Evolutionary conservation across 2,113 vertebrate genomes (phyloP).

Genomic region (Elachura formosa): DNA sequence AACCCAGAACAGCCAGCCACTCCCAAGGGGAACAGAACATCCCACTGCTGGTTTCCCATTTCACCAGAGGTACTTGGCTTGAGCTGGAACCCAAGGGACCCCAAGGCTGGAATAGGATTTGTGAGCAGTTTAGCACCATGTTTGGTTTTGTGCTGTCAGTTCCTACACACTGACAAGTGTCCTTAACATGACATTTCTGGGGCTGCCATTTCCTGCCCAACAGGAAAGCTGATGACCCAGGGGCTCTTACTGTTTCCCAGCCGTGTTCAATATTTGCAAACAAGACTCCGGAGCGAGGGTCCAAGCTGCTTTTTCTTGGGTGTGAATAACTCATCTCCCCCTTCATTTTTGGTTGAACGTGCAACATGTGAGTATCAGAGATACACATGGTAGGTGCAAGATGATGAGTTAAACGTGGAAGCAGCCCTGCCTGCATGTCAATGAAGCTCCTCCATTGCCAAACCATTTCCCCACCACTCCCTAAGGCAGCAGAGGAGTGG

Average conservation of each 20-base stretch:
- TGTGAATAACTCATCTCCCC: background rate
- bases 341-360: background rate
- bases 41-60: background rate
- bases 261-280: background rate
- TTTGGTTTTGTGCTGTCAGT: background rate
- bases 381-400: background rate
- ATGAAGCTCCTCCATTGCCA: background rate
- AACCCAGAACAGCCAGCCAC: background rate
- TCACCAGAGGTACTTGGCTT: rapidly evolving
- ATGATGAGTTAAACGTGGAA: rapidly evolving
- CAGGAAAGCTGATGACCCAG: background rate
- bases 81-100: background rate
- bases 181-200: background rate
- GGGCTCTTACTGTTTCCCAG: background rate
- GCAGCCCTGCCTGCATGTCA: background rate
- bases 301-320: rapidly evolving
- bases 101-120: background rate
- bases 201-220: background rate
- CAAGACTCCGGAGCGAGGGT: rapidly evolving
- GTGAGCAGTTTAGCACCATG: background rate
- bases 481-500: rapidly evolving
- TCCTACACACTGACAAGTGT: background rate
- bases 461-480: background rate
- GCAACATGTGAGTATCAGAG: background rate
- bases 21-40: background rate